These are phyloP conservation scores for Sebastes jordani DNA, from an alignment of 2,797 vertebrate genomes.

Conservation along the genomic window DNA sequence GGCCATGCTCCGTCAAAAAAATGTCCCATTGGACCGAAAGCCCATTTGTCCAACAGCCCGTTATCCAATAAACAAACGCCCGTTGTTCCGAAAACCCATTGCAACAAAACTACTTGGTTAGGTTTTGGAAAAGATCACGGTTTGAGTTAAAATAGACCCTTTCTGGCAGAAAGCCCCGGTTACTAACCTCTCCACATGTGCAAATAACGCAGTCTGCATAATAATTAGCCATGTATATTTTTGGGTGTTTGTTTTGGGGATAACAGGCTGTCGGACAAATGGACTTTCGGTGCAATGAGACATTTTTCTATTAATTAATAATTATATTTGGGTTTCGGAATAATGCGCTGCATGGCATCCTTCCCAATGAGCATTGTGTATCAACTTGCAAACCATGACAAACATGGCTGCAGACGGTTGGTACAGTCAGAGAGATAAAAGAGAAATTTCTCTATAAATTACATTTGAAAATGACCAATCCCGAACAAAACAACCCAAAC, in stretches of 20 bases:
- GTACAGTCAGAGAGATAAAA: background rate
- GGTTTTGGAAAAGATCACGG: background rate
- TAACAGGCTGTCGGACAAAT: too few species aligned
- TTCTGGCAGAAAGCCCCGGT: background rate
- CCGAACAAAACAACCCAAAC: background rate
- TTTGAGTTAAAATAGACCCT: background rate
- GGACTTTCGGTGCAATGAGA: background rate
- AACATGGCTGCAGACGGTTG: background rate
- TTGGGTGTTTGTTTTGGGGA: background rate
- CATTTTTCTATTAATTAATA: background rate
- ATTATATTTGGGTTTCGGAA: background rate
- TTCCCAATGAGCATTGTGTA: background rate
- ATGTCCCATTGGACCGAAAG: background rate
- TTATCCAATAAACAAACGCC: too few species aligned
- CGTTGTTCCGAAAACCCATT: too few species aligned
- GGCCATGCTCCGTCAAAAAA: background rate
- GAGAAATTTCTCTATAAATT: background rate
- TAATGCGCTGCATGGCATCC: background rate
- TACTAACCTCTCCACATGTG: too few species aligned
- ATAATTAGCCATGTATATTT: too few species aligned
- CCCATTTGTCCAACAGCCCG: background rate
- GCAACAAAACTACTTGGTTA: background rate
- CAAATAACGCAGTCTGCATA: too few species aligned
- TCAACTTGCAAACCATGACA: background rate
- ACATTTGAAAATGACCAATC: background rate